Base-by-base conservation (phyloP, 2,797 vertebrate genomes). In the Sebastes vulpes region DNA sequence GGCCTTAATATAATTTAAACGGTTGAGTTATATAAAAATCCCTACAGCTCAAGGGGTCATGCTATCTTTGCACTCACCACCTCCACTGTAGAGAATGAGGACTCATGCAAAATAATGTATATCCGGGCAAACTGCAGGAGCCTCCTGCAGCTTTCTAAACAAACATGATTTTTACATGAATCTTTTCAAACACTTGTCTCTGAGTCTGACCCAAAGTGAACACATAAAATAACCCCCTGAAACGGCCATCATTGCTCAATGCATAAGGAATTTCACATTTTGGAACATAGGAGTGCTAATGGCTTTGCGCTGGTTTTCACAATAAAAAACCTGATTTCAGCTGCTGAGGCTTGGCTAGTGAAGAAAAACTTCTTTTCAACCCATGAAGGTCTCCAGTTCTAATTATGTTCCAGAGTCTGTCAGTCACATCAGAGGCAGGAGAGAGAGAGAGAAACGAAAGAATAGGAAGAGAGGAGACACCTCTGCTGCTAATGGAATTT, bases 351-450 rank as follows among this genome's bases (percentile, higher is more conserved):
- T 71, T 46, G 32, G 67, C 23, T 75, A 82, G 86, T 85, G 31
- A 48, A 48, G 26, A 32, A 48, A 58, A 74, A 79, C 65, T 48
- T 70, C 50, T 72, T 81, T 86, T 21, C 29, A 32, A 60, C 29
- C n/a, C 79, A 65, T 73, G 58, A 42, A 58, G 54, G 63, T 77
- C 72, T 81, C 77, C 68, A 48, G 23, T 48, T 65, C 38, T 65
- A 75, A 60, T 86, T 54, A 64, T 75, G 67, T 73, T 61, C 18
- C 32, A 9, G 20, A 56, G 23, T 42, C 58, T 70, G 59, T 25
- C 65, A 65, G 65, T 29, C 50, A 42, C 53, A 59, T 46, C 38
- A 16, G 54, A 61, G 38, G 56, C 60, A 52, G 11, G 26, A 23
- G n/a, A 48, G 9, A 42, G 9, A 42, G 54, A 42, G 54, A 46